Conservation (phyloP, 2,888 invertebrate species). For the Cephus nigrinus region DNA sequence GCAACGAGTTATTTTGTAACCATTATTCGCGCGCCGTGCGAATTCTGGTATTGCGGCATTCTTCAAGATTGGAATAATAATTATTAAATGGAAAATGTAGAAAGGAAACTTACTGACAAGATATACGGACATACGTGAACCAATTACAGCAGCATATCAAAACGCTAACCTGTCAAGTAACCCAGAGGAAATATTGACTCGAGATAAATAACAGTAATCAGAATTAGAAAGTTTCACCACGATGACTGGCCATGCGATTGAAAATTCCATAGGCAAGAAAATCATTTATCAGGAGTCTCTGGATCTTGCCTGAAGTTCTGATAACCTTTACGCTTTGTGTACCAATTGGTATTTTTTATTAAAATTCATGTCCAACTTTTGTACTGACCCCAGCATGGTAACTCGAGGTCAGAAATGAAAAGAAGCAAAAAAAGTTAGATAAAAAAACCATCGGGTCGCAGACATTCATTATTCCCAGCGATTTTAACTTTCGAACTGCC, state of each 20-base stretch:
- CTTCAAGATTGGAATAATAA: not conserved
- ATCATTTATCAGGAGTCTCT: not conserved
- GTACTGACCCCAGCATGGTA: not conserved
- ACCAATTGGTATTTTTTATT: not conserved
- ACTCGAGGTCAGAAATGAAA: not conserved
- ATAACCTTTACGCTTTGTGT: not conserved
- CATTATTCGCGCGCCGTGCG: not conserved
- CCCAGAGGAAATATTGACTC: not conserved
- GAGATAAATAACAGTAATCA: not conserved
- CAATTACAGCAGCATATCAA: not conserved
- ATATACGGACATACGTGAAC: not conserved
- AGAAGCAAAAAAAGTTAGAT: not conserved
- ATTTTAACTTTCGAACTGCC: constrained; percentile 49
- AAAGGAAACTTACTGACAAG: not conserved
- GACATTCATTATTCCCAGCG: constrained; percentile 43
- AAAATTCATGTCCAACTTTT: not conserved
- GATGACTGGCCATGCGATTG: not conserved
- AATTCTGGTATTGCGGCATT: not conserved
- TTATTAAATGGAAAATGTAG: not conserved
- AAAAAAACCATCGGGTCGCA: not conserved
- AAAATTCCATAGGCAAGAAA: not conserved
- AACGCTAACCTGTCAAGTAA: not conserved
- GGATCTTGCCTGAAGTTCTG: not conserved
- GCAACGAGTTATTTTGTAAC: not conserved
- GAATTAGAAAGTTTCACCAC: not conserved